Base-by-base conservation (phyloP, 2,797 vertebrate species). In the Leptodactylus fallax region DNA sequence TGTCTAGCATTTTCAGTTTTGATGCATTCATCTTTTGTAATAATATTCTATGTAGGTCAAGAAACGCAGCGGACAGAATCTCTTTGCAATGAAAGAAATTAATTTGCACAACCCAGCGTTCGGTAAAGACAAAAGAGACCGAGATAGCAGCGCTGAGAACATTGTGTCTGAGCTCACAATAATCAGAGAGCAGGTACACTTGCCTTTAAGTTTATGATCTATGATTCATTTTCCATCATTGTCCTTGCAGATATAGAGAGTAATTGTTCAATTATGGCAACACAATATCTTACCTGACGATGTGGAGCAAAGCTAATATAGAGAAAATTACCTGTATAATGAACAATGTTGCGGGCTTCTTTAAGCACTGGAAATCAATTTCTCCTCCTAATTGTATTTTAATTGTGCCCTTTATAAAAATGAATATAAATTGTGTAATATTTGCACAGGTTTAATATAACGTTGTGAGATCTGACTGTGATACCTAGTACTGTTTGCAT, bases 21-120 rank as follows among this genome's bases (percentile, higher is more conserved):
- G 16, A 45, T 45, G 1, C 69, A 71, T 71, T 72, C 2, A 49
- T 49, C 36, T 47, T 49, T 10, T 45, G 21, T 80, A 47, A 80
- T 47, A 61, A 45, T 49, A 61, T 82, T 86, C 85, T 78, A 78
- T 82, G 45, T 91, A 97, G 97, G 97, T 98, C 88, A 95, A 94
- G 89, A 99, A 97, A 90, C 94, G 93, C 88, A 95, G 94, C 3
- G 93, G 95, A n/a, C 97, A 97, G 93, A 97, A 97, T 92, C 94
- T 96, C 58, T 92, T 98, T 63, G 97, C 97, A 58, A 94, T 98
- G 94, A 98, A 99, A 92, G 98, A 99, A 89, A 96, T 98, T 55
- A 97, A 96, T 92, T 95, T 98, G 83, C 96, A 96, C 91, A 98
- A 96, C 91, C 96, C 96, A 1, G 97, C 91, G 0, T 99, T 99